Percentiles rank a stretch among this genome's conserved stretches.
Conservation (phyloP, 2,888 invertebrate species). For the Hypercompe scribonia region DNA sequence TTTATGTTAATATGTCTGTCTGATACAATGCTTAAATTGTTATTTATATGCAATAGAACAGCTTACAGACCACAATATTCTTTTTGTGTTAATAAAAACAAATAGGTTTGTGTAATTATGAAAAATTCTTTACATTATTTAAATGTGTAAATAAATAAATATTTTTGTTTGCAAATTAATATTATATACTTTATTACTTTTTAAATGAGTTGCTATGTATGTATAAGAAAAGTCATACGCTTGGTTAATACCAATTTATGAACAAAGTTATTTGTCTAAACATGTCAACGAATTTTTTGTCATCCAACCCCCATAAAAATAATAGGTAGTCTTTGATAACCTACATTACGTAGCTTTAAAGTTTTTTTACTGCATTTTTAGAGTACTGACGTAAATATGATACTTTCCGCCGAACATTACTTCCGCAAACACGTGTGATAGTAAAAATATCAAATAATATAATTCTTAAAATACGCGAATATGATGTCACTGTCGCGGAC, state of each 20-base stretch:
- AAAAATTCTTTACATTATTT: no score
- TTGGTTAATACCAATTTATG: neutral
- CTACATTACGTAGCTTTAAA: neutral
- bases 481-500: slow-evolving; percentile 69
- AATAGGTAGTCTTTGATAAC: neutral
- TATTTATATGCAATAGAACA: no score
- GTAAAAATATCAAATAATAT: slow-evolving; percentile 48
- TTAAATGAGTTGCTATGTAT: neutral
- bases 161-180: neutral
- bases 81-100: no score
- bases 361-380: neutral
- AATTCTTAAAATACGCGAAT: slow-evolving; percentile 63
- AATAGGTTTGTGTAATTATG: no score
- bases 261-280: neutral
- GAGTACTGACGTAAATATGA: slow-evolving; percentile 21
- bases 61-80: no score
- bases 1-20: neutral
- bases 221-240: neutral
- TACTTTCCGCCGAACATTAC: slow-evolving; percentile 11
- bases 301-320: neutral
- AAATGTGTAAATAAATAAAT: neutral
- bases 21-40: neutral
- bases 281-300: neutral
- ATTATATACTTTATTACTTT: neutral
- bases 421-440: slow-evolving; percentile 31